phyloP scores from a whole-genome alignment of 2,113 vertebrate species.

The Muscicapa adusta region DNA sequence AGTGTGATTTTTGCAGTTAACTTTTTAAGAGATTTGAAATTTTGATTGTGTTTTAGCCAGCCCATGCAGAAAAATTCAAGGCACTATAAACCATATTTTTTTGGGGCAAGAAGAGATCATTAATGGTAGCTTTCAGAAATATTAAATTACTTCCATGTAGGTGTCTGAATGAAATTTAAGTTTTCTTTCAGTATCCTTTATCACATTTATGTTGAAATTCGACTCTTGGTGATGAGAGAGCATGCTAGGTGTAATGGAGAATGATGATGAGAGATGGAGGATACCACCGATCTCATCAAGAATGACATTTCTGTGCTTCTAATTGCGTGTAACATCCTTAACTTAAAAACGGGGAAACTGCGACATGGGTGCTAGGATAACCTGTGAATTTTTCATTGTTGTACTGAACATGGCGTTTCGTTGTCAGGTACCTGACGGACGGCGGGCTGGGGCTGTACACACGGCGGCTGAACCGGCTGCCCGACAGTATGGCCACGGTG shows the following conservation, averaged over 20 bases:
- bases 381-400: fast-evolving
- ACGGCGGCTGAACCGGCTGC: constrained; percentile 88
- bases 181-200: background rate
- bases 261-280: fast-evolving
- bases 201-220: background rate
- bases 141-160: background rate
- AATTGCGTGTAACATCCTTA: fast-evolving
- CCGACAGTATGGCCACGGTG: constrained; percentile 90
- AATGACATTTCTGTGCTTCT: background rate
- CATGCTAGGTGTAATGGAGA: fast-evolving
- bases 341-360: fast-evolving
- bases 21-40: background rate
- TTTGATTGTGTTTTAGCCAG: background rate
- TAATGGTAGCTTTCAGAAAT: background rate
- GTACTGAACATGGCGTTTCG: fast-evolving
- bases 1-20: background rate
- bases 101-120: background rate
- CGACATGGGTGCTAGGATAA: fast-evolving
- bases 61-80: background rate
- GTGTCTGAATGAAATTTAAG: background rate
- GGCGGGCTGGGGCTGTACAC: constrained; percentile 93
- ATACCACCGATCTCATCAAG: fast-evolving
- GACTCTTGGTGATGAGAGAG: background rate
- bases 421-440: constrained; percentile 91
- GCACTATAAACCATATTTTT: background rate